phyloP scores from a whole-genome alignment of 2,113 vertebrate genomes.

The Zapornia atra region DNA sequence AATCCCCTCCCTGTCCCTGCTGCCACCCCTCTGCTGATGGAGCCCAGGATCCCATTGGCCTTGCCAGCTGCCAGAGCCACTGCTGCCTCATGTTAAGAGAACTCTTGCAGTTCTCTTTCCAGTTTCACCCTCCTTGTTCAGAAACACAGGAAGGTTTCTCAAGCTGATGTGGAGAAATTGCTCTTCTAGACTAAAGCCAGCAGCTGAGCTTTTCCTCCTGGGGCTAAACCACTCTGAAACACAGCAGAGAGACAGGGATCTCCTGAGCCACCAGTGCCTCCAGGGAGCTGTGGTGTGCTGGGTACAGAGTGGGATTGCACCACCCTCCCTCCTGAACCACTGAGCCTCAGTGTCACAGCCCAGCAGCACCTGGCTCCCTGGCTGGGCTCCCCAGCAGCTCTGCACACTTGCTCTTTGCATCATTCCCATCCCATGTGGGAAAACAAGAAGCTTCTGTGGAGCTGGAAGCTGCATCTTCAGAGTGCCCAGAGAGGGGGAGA shows the following conservation, averaged over 20 bases:
- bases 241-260: not conserved
- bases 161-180: not conserved
- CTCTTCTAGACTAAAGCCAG: not conserved
- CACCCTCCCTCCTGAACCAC: not conserved
- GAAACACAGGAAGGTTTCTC: not conserved
- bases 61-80: no score
- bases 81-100: no score
- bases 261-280: not conserved
- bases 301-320: no score
- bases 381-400: not conserved
- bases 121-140: not conserved
- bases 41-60: no score
- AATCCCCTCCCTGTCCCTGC: no score
- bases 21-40: no score
- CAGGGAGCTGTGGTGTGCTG: no score
- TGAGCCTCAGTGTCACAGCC: not conserved
- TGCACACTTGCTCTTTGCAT: not conserved
- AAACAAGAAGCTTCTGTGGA: not conserved
- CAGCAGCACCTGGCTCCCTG: not conserved
- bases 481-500: not conserved
- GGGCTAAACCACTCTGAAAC: not conserved
- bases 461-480: rapidly evolving
- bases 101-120: not conserved
- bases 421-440: not conserved
- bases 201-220: not conserved